phyloP scores from a whole-genome alignment of 1,140 invertebrate species.

The Oedothorax gibbosus region DNA sequence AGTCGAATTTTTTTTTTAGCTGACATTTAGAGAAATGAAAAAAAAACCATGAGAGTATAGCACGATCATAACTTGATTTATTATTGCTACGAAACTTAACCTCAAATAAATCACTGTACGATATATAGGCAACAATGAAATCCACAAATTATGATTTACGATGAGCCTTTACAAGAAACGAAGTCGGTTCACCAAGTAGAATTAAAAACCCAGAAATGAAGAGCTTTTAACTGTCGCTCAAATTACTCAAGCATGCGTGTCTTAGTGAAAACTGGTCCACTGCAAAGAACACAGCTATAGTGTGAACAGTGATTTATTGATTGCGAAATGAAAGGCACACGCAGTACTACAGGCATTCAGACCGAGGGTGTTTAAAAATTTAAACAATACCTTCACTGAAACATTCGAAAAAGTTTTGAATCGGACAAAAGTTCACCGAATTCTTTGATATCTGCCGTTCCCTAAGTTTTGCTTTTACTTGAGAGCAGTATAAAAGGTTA shows the following conservation, averaged over 20 bases:
- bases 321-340: slow-evolving; percentile 12
- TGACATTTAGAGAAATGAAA: neutral
- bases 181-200: neutral
- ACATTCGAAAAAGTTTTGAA: slow-evolving; percentile 6
- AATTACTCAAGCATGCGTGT: slow-evolving; percentile 36
- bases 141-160: slow-evolving; percentile 16
- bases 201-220: slow-evolving; percentile 7
- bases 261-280: slow-evolving; percentile 34
- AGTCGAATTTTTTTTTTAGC: neutral
- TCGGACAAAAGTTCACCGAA: slow-evolving; percentile 47
- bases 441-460: slow-evolving; percentile 33
- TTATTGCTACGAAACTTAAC: neutral
- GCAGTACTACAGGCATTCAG: neutral
- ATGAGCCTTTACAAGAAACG: slow-evolving; percentile 7
- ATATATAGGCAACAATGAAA: neutral
- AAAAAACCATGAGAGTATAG: neutral
- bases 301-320: slow-evolving; percentile 36
- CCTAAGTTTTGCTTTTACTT: neutral
- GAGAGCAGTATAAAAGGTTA: slow-evolving; percentile 1
- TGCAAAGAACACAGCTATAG: slow-evolving; percentile 1
- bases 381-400: slow-evolving; percentile 22
- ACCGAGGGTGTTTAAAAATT: neutral
- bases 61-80: slow-evolving; percentile 1
- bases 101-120: slow-evolving; percentile 24
- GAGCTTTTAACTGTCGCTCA: slow-evolving; percentile 35